Conservation (phyloP, 2,888 invertebrate species). For the Macropis europaea region DNA sequence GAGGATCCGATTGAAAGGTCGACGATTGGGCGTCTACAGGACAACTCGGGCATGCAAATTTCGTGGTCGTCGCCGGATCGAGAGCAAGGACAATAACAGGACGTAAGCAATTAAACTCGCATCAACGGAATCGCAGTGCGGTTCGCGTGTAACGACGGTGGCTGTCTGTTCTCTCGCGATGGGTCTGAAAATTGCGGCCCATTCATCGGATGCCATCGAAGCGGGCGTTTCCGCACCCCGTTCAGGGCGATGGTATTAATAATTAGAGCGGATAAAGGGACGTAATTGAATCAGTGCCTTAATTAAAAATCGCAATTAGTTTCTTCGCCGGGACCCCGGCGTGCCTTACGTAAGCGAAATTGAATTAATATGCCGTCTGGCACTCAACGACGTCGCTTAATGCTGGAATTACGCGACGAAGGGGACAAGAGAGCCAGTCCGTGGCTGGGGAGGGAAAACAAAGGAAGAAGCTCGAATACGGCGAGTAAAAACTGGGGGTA, state of each 20-base stretch:
- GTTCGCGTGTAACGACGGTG: conserved; percentile 25
- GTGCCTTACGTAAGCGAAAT: conserved; percentile 64
- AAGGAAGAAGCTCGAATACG: conserved; percentile 3
- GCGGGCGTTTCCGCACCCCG: conserved; percentile 7
- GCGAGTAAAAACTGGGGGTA: too few relatives aligned
- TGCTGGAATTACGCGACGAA: conserved; percentile 52
- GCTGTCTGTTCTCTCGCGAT: conserved; percentile 35
- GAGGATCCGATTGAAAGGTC: too few relatives aligned
- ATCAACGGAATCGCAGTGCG: conserved; percentile 37
- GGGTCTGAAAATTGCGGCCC: conserved; percentile 51
- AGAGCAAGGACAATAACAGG: too few relatives aligned
- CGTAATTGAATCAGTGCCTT: conserved; percentile 66
- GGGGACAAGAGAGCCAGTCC: not conserved
- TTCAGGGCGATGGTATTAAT: conserved; percentile 56
- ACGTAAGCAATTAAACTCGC: conserved; percentile 48
- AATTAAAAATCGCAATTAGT: conserved; percentile 72
- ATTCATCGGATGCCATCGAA: conserved; percentile 55
- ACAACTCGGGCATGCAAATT: too few relatives aligned
- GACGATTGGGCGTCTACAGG: too few relatives aligned
- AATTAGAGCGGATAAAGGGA: conserved; percentile 61
- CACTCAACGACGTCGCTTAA: conserved; percentile 55
- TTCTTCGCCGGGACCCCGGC: conserved; percentile 46
- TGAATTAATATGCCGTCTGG: conserved; percentile 64
- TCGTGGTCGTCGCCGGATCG: too few relatives aligned
- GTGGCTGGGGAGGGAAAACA: not conserved